Evolutionary conservation across 2,888 invertebrate species (phyloP).

Genomic region (Alsophila aescularia): DNA sequence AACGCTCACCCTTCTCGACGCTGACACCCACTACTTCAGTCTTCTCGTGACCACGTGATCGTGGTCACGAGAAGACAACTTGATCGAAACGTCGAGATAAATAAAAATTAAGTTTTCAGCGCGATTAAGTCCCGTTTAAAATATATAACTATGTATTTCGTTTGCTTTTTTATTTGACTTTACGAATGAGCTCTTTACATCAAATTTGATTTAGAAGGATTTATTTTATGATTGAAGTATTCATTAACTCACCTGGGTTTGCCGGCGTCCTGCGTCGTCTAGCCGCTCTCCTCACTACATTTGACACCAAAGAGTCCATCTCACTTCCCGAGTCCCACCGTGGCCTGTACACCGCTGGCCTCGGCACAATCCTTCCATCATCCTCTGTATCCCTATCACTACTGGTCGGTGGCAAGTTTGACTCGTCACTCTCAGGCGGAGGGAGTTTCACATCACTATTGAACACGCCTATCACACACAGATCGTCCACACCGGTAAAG

Average conservation of each 20-base stretch:
- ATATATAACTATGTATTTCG: no score
- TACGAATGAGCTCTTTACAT: no score
- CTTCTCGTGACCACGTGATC: no score
- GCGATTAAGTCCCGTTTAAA: no score
- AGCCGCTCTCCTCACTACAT: slow-evolving; percentile 87
- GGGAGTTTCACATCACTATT: slow-evolving; percentile 61
- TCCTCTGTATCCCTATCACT: slow-evolving; percentile 82
- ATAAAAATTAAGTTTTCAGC: no score
- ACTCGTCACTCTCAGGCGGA: slow-evolving; percentile 74
- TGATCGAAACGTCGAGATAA: no score
- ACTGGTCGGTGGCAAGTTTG: slow-evolving; percentile 76
- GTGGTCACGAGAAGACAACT: no score
- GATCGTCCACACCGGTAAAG: slow-evolving; percentile 71
- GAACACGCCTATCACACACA: slow-evolving; percentile 61
- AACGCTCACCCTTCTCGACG: no score
- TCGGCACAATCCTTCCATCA: slow-evolving; percentile 63
- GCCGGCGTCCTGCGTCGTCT: slow-evolving; percentile 82
- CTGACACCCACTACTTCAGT: no score
- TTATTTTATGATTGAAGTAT: background rate
- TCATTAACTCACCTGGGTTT: slow-evolving; percentile 71
- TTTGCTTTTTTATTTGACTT: no score
- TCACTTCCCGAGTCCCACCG: slow-evolving; percentile 82
- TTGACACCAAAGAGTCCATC: slow-evolving; percentile 86
- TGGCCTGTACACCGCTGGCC: slow-evolving; percentile 61
- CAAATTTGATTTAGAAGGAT: background rate